Conservation (phyloP, 2,113 vertebrate species). For the Cavia aperea region DNA sequence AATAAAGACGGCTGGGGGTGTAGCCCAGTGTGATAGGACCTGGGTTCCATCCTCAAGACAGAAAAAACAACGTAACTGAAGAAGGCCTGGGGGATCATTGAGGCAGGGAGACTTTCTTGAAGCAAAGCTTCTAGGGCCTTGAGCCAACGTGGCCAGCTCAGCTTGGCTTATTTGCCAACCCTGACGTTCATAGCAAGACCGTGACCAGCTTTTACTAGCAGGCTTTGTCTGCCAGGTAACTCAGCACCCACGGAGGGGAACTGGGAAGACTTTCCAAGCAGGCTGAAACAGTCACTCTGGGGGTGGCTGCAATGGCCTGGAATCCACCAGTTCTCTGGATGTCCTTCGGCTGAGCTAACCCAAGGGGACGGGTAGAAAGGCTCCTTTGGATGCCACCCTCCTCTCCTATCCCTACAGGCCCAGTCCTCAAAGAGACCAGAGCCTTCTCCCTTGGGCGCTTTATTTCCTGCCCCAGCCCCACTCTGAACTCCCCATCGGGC, state of each 20-base stretch:
- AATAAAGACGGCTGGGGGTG: not conserved
- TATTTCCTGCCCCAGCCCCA: not conserved
- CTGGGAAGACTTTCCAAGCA: not conserved
- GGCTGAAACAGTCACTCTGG: not conserved
- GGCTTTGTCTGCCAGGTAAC: not conserved
- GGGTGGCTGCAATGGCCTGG: not conserved
- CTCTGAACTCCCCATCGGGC: not conserved
- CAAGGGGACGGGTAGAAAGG: not conserved
- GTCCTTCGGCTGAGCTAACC: not conserved
- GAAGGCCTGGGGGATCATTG: not conserved
- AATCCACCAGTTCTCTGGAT: not conserved
- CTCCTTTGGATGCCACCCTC: not conserved
- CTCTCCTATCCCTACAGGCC: not conserved
- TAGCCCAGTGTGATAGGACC: not conserved
- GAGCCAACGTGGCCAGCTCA: not conserved
- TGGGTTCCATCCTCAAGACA: not conserved
- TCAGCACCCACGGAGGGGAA: accelerated
- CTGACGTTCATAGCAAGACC: not conserved
- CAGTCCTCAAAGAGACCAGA: not conserved
- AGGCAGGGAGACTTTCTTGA: not conserved
- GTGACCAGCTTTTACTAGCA: not conserved
- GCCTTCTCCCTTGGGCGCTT: not conserved
- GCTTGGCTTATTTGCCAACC: not conserved
- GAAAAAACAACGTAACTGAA: not conserved
- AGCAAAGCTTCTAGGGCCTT: not conserved